Conservation (phyloP, 37 sponge, comb jelly and placozoan species). For the Ianthella basta region DNA sequence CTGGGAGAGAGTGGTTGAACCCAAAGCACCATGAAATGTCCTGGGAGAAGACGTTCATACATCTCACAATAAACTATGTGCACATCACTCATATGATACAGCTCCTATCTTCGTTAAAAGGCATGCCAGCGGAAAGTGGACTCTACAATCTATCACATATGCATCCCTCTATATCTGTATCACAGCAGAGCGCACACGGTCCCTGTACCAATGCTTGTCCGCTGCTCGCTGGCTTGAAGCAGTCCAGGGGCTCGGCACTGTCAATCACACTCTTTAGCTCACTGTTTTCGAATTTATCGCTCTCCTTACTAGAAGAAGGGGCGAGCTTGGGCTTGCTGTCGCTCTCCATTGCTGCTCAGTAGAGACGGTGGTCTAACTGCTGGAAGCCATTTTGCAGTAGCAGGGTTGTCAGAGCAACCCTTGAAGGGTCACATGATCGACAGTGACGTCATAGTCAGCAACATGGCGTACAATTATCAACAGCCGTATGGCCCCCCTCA, state of each 20-base stretch:
- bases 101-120: no score
- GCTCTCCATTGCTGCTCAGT: not conserved
- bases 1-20: constrained; percentile 68
- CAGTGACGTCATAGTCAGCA: not conserved
- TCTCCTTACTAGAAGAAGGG: not conserved
- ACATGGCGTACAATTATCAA: not conserved
- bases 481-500: no score
- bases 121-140: no score
- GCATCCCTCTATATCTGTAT: not conserved
- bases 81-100: not conserved
- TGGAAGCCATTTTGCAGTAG: no score
- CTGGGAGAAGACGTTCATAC: constrained; percentile 34
- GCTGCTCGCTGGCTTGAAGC: not conserved
- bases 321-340: not conserved
- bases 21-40: constrained; percentile 83
- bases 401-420: not conserved
- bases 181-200: no score
- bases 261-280: constrained; percentile 29
- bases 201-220: constrained; percentile 23
- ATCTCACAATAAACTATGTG: not conserved
- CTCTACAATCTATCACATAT: no score
- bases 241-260: constrained; percentile 12
- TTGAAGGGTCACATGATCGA: not conserved
- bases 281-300: not conserved
- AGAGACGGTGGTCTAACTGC: no score